Percentiles rank a stretch among this genome's conserved stretches.
phyloP scores from a whole-genome alignment of 2,113 vertebrate species.

The Pseudorhombus dupliciocellatus region DNA sequence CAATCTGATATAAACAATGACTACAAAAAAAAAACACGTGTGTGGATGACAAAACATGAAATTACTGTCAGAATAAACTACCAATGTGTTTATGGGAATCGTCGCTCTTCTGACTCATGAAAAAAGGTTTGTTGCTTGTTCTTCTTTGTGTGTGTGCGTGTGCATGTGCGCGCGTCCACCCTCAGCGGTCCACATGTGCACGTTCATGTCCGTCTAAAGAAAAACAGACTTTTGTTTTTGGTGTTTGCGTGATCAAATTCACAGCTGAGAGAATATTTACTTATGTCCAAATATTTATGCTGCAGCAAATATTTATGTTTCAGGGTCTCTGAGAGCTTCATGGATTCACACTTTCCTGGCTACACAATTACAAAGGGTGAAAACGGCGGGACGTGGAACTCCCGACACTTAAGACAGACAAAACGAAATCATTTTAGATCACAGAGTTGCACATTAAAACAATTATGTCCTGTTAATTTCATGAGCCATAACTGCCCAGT shows the following conservation, averaged over 20 bases:
- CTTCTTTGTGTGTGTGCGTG: background rate
- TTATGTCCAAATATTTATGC: slow-evolving; percentile 76
- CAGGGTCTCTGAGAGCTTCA: slow-evolving; percentile 54
- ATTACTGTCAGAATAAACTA: background rate
- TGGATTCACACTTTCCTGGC: slow-evolving; percentile 58
- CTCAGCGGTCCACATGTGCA: slow-evolving; percentile 32
- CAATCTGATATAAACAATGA: slow-evolving; percentile 14
- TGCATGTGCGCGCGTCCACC: slow-evolving; percentile 4
- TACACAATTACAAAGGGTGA: slow-evolving; percentile 49
- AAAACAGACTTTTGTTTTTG: slow-evolving; percentile 65
- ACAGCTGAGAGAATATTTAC: slow-evolving; percentile 69
- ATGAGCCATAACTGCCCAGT: background rate
- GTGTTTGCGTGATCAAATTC: slow-evolving; percentile 64
- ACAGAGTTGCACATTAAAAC: background rate
- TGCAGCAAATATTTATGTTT: slow-evolving; percentile 73
- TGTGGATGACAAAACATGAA: slow-evolving; percentile 6
- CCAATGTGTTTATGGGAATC: slow-evolving; percentile 2
- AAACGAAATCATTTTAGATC: slow-evolving; percentile 26
- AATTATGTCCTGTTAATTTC: slow-evolving; percentile 8
- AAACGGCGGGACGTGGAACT: slow-evolving; percentile 37
- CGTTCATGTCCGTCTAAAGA: slow-evolving; percentile 68
- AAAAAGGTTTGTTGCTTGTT: slow-evolving; percentile 14
- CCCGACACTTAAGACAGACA: slow-evolving; percentile 40
- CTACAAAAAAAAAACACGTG: slow-evolving; percentile 7
- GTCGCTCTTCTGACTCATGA: slow-evolving; percentile 9